Percentiles rank a stretch among this genome's conserved stretches.
These are phyloP conservation scores for Scomber scombrus DNA, from an alignment of 2,113 vertebrate genomes.

Conservation along the genomic window DNA sequence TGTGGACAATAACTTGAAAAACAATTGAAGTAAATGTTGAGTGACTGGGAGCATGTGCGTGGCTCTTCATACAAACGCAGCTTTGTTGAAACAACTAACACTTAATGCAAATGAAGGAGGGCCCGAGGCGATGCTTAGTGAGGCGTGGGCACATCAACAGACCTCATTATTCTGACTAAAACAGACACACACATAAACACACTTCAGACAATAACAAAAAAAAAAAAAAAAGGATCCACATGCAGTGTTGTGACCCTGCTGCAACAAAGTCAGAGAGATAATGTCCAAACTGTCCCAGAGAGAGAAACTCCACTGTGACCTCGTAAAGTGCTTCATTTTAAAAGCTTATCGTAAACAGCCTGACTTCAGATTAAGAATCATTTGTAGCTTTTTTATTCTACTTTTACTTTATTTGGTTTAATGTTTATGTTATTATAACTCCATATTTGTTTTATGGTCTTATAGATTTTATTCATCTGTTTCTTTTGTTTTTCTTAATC, in stretches of 20 bases:
- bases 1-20: conserved; percentile 65
- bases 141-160: conserved; percentile 57
- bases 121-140: conserved; percentile 56
- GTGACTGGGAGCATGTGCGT: conserved; percentile 62
- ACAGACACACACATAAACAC: conserved; percentile 14
- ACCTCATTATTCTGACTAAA: conserved; percentile 5
- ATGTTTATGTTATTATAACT: too few species aligned
- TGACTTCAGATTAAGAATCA: too few species aligned
- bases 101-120: conserved; percentile 75
- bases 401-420: too few species aligned
- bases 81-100: conserved; percentile 75
- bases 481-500: too few species aligned
- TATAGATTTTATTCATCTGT: too few species aligned
- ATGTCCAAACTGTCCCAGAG: conserved; percentile 17
- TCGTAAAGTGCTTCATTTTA: too few species aligned
- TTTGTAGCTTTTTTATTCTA: too few species aligned
- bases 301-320: neutral
- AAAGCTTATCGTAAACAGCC: too few species aligned
- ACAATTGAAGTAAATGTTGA: conserved; percentile 61
- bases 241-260: conserved; percentile 19
- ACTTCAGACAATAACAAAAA: neutral
- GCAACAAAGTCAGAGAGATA: neutral
- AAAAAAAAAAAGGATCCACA: neutral
- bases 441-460: too few species aligned
- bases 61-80: conserved; percentile 58